phyloP scores from a whole-genome alignment of 2,888 invertebrate genomes.

The Dimorphilus gyrociliatus region DNA sequence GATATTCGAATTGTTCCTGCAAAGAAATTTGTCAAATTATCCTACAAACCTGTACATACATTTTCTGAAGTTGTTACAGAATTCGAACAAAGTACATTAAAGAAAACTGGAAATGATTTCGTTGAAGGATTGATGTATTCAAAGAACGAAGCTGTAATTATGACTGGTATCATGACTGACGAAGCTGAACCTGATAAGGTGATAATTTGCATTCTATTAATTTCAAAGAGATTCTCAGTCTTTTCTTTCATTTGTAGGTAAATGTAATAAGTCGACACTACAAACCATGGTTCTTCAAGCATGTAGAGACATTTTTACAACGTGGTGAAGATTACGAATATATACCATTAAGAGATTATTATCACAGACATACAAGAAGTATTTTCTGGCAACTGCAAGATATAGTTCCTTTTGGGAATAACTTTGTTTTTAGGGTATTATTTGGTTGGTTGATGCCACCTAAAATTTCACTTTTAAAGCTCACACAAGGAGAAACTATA shows the following conservation, averaged over 20 bases:
- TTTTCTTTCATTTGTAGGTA: constrained; percentile 39
- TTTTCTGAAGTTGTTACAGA: constrained; percentile 14
- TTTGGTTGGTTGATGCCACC: constrained; percentile 69
- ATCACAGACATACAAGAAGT: constrained; percentile 60
- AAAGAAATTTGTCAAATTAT: constrained; percentile 45
- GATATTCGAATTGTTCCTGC: constrained; percentile 58
- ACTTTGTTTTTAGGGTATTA: constrained; percentile 51
- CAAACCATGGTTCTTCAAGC: constrained; percentile 67
- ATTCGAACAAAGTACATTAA: constrained; percentile 43
- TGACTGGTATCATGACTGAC: constrained; percentile 56
- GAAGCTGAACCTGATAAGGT: constrained; percentile 48
- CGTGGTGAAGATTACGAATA: constrained; percentile 44
- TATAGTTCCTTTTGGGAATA: constrained; percentile 66
- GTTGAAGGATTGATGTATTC: constrained; percentile 56
- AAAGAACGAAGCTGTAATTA: constrained; percentile 52
- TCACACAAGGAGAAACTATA: constrained; percentile 54
- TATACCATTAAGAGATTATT: constrained; percentile 63
- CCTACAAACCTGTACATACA: constrained; percentile 48
- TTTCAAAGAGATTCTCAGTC: not conserved
- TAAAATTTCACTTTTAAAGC: constrained; percentile 59
- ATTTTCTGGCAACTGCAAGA: constrained; percentile 72
- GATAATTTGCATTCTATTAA: constrained; percentile 2
- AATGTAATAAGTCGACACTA: constrained; percentile 60
- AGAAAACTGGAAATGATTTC: constrained; percentile 47
- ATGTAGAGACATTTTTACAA: constrained; percentile 46